Percentiles rank a stretch among this genome's conserved stretches.
Evolutionary conservation across 2,113 vertebrate genomes (phyloP).

Genomic region (Eidolon helvum): DNA sequence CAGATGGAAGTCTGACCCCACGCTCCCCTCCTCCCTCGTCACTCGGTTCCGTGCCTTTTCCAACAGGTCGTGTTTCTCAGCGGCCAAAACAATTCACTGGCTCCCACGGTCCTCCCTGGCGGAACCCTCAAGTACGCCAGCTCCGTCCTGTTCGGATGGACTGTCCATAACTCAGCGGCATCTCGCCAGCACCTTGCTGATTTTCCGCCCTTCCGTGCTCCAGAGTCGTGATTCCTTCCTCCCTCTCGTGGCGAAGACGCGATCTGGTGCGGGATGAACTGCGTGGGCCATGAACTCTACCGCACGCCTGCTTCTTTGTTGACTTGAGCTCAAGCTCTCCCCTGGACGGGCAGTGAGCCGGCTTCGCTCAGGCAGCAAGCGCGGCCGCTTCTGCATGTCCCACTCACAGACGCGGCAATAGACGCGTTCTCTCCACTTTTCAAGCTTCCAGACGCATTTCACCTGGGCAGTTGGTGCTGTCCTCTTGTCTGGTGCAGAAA

Average conservation of each 20-base stretch:
- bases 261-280: conserved; percentile 17
- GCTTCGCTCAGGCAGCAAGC: not conserved
- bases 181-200: conserved; percentile 28
- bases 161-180: conserved; percentile 61
- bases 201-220: conserved; percentile 12
- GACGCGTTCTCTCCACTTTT: not conserved
- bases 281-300: conserved; percentile 28
- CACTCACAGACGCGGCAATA: not conserved
- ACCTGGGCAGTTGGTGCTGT: conserved; percentile 28
- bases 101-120: conserved; percentile 70
- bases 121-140: conserved; percentile 37
- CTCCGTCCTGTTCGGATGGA: conserved; percentile 54
- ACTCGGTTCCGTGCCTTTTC: conserved; percentile 35
- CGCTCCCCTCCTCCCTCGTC: not conserved
- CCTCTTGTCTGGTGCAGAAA: not conserved
- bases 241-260: not conserved
- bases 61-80: conserved; percentile 53
- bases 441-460: conserved; percentile 1
- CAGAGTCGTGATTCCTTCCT: not conserved
- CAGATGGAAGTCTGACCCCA: not conserved
- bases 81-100: conserved; percentile 72
- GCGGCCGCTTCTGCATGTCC: conserved; percentile 9
- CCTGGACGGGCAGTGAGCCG: not conserved
- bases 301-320: conserved; percentile 33
- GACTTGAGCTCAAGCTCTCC: not conserved